A percentile compares a stretch with the other conserved stretches of the same genome.
Conservation (phyloP, 2,888 invertebrate species). For the Lymantria dispar region DNA sequence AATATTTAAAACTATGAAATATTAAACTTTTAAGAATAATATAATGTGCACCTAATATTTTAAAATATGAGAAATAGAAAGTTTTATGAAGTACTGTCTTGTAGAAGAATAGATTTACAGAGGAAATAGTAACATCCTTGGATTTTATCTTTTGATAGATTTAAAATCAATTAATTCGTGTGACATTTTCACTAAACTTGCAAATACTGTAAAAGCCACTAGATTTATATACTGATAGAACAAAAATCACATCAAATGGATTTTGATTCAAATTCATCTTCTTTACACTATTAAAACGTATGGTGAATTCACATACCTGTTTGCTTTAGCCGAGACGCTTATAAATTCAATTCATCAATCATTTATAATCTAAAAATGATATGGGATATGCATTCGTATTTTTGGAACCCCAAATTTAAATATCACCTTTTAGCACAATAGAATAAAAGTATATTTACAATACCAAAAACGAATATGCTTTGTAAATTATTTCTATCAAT, state of each 20-base stretch:
- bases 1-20: background rate
- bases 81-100: background rate
- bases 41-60: slow-evolving; percentile 15
- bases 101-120: background rate
- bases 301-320: background rate
- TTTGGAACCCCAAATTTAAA: too few species aligned
- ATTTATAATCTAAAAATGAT: too few species aligned
- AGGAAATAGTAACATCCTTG: too few species aligned
- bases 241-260: background rate
- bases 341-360: too few species aligned
- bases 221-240: background rate
- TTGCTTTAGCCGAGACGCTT: background rate
- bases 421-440: too few species aligned
- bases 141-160: background rate
- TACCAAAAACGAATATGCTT: too few species aligned
- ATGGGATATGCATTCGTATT: too few species aligned
- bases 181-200: background rate
- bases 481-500: too few species aligned
- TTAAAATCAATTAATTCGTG: background rate
- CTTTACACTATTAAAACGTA: background rate
- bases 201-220: background rate
- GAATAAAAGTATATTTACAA: too few species aligned
- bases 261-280: background rate
- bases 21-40: slow-evolving; percentile 9
- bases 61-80: background rate